phyloP scores from a whole-genome alignment of 2,888 invertebrate genomes.

The Micoletzkya japonica region DNA sequence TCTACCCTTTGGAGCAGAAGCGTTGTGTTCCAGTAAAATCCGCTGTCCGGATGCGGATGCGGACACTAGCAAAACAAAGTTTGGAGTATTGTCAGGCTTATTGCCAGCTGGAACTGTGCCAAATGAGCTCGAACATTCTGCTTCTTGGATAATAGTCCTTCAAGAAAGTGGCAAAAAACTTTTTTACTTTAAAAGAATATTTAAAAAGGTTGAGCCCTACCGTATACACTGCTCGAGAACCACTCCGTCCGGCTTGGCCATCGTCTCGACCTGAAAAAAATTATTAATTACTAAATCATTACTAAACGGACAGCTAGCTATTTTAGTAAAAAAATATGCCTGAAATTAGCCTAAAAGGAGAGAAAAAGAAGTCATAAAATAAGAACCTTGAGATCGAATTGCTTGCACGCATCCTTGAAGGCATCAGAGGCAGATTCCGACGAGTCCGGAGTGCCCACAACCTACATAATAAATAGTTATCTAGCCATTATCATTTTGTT shows the following conservation, averaged over 20 bases:
- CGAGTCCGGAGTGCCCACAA: too few relatives aligned
- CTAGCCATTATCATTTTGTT: too few relatives aligned
- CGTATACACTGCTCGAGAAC: conserved; percentile 21
- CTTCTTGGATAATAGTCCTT: too few relatives aligned
- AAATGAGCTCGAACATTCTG: too few relatives aligned
- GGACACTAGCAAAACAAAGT: too few relatives aligned
- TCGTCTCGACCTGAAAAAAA: not conserved
- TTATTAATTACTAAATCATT: not conserved
- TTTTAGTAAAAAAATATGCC: not conserved
- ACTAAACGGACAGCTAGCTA: not conserved
- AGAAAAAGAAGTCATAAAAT: not conserved
- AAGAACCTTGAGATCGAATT: conserved; percentile 1
- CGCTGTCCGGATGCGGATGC: too few relatives aligned
- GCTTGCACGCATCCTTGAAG: conserved; percentile 1
- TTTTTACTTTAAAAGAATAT: not conserved
- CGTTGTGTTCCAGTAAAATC: too few relatives aligned
- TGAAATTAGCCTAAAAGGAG: not conserved
- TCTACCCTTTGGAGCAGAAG: too few relatives aligned
- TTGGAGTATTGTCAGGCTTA: too few relatives aligned
- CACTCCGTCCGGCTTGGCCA: conserved; percentile 7
- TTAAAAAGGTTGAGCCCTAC: not conserved
- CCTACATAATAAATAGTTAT: too few relatives aligned
- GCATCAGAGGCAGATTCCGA: too few relatives aligned
- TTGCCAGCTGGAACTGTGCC: too few relatives aligned
- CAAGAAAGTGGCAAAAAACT: not conserved